Base-by-base conservation (phyloP, 2,888 invertebrate species). In the Hirtodrosophila duncani region DNA sequence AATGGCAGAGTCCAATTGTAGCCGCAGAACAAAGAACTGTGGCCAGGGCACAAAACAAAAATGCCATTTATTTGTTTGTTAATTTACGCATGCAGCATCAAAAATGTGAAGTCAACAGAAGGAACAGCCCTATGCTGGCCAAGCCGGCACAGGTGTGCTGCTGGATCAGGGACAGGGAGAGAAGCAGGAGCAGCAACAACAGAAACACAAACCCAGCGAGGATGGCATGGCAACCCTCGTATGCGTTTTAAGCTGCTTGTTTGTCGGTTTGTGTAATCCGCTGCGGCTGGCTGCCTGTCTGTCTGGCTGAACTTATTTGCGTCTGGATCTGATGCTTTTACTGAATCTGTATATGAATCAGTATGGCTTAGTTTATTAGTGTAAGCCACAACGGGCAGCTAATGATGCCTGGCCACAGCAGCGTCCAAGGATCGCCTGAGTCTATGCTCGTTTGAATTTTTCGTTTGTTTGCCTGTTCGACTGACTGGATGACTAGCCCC, bases 41-140 rank as follows among this genome's bases (percentile, higher is more conserved):
- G 30, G 27, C 41, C 21, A 44, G 14, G 46, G 11, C 37, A 36
- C 13, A 39, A 51, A 57, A 45, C 60, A 70, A 57, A 59, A 77
- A 77, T 68, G 60, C 55, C 69, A 72, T 75, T 79, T 75, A 75
- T 75, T 79, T 75, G 79, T 75, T 79, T 75, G 75, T 75, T 75
- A 71, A 79, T 75, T 79, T 75, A 65, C 64, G 75, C 79, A 75
- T 64, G 66, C 62, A 75, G 53, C 70, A 65, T 63, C 74, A 70
- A 78, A 74, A 70, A 74, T 78, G 74, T 66, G 70, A 70, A 70
- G 60, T 55, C 60, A 53, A 70, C 78, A 74, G 46, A 50, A 55
- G 30, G 39, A 29, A 24, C 6, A 8, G 30, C 27, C 2, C 51
- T 34, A 34, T 41, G 26, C 27, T 20, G 45, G 16, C 5, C 8